Base-by-base conservation (phyloP, 2,888 invertebrate genomes). In the Chloromyia formosa region DNA sequence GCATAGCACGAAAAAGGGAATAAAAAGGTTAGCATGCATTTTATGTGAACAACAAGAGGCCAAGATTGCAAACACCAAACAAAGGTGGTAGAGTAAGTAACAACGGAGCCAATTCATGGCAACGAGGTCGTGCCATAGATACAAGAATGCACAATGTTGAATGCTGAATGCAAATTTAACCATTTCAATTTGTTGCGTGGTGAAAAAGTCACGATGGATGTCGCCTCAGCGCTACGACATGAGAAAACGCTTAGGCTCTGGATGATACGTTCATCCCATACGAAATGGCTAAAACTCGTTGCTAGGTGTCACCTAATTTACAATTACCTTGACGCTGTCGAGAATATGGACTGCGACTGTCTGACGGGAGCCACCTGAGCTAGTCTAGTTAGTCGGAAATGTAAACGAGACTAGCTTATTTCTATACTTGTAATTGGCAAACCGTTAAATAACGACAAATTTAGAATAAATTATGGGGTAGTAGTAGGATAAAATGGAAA, bases 141-240 rank as follows among this genome's bases (percentile, higher is more conserved):
- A 18, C 20, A 56, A 20, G 18, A 56, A 56, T 53, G 53, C 53
- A 53, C 14, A 53, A 53, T 56, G 56, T 18, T 16, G 22, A 56
- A 16, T 56, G 18, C 56, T 10, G 16, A 56, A 18, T 56, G 20
- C 20, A 56, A 56, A 56, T 7, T n/a, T 3, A 49, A 35, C 16
- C 49, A 49, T 49, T n/a, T n/a, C 49, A 49, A 49, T 49, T n/a
- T 49, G 49, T 49, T 49, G 49, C 49, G 49, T 49, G 49, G 49
- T 3, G 27, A 49, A n/a, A 49, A 49, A n/a, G 49, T 49, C 42
- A 12, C 58, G 22, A 22, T 22, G 18, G 58, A 18, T 42, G 4
- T 23, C 22, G 22, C 9, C 42, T 9, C 5, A 1, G 9, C 10
- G 40, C 40, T 9, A 64, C 62, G 22, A 18, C 62, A 64, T 64